phyloP scores from a whole-genome alignment of 2,113 vertebrate species.

The Stomatorhinus ivindoensis region DNA sequence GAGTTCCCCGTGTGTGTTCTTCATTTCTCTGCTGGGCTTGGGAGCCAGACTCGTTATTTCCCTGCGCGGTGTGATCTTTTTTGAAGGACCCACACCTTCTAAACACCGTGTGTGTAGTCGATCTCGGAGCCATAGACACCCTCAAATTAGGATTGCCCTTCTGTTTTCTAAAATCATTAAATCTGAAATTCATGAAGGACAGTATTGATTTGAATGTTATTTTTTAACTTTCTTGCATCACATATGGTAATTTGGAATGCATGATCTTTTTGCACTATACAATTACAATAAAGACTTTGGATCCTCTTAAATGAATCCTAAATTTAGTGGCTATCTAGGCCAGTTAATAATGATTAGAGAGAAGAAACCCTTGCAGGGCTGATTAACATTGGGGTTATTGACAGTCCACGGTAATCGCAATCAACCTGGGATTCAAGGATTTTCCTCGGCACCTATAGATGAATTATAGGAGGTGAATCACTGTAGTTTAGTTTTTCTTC shows the following conservation, averaged over 20 bases:
- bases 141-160: background rate
- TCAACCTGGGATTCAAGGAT: background rate
- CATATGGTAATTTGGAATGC: background rate
- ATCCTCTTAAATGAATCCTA: background rate
- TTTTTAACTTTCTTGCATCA: background rate
- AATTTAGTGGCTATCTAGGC: background rate
- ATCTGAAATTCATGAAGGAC: background rate
- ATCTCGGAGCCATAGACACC: background rate
- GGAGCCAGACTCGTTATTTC: background rate
- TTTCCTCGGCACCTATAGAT: background rate
- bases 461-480: background rate
- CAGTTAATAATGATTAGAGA: background rate
- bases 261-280: background rate
- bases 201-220: background rate
- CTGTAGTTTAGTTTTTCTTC: background rate
- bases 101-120: background rate
- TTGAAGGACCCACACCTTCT: background rate
- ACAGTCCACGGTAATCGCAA: background rate
- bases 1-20: background rate
- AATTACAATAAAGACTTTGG: background rate
- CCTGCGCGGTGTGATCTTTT: background rate
- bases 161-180: background rate
- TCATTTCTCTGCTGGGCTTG: background rate
- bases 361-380: background rate
- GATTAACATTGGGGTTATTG: background rate